phyloP scores from a whole-genome alignment of 1,140 invertebrate species.

The Melanaphis sacchari region DNA sequence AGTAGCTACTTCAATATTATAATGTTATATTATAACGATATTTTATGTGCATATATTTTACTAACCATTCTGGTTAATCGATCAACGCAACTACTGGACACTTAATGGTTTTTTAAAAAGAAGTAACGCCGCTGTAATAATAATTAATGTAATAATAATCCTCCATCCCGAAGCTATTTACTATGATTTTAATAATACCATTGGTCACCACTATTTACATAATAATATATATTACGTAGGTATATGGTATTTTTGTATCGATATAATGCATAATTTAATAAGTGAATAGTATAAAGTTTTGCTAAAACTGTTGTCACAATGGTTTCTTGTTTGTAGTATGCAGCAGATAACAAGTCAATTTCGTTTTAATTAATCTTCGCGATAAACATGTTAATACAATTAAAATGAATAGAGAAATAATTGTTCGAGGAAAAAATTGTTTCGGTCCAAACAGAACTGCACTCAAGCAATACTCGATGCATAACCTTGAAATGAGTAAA shows the following conservation, averaged over 20 bases:
- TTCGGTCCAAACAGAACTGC: not conserved
- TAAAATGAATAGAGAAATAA: not conserved
- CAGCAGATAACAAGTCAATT: not conserved
- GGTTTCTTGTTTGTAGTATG: not conserved
- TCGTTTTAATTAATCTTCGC: not conserved
- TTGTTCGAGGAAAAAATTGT: not conserved
- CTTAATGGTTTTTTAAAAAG: slow-evolving; percentile 17
- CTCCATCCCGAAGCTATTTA: not conserved
- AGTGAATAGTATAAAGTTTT: not conserved
- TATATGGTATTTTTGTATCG: not conserved
- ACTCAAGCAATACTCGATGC: not conserved
- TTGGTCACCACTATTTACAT: not conserved
- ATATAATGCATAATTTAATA: not conserved
- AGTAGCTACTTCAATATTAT: not conserved
- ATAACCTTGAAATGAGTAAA: not conserved
- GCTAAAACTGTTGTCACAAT: not conserved
- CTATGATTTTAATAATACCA: not conserved
- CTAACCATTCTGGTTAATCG: not conserved
- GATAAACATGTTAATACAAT: not conserved
- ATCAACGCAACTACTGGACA: not conserved
- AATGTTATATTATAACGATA: not conserved
- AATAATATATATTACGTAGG: not conserved
- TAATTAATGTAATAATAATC: not conserved
- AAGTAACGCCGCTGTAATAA: not conserved
- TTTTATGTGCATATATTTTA: not conserved